phyloP scores from a whole-genome alignment of 64 coral and sea anemone species.

The Stichodactyla helianthus region DNA sequence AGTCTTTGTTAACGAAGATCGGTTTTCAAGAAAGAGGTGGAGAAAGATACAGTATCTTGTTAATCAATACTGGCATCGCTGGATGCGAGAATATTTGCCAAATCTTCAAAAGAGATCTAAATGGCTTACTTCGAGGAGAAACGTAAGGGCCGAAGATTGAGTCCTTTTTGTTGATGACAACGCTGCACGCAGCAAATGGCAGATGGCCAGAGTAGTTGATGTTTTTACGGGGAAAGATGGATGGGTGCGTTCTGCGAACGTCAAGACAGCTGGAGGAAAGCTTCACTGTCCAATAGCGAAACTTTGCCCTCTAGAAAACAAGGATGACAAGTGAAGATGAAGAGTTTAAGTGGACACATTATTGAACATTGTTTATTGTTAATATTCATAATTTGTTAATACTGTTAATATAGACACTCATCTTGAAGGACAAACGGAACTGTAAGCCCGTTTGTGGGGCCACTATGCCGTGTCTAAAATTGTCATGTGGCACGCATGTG shows the following conservation, averaged over 20 bases:
- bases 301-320: background rate
- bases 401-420: too few relatives aligned
- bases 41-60: conserved; percentile 15
- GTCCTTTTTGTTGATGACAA: background rate
- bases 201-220: background rate
- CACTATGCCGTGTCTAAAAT: too few relatives aligned
- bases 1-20: conserved; percentile 27
- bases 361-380: too few relatives aligned
- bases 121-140: conserved; percentile 22
- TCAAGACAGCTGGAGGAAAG: background rate
- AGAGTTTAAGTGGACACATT: too few relatives aligned
- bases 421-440: too few relatives aligned
- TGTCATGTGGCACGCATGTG: too few relatives aligned
- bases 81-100: conserved; percentile 23
- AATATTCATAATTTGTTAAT: too few relatives aligned
- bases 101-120: conserved; percentile 21
- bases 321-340: too few relatives aligned
- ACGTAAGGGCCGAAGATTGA: conserved; percentile 13
- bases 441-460: too few relatives aligned
- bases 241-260: conserved; percentile 20
- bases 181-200: background rate
- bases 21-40: conserved; percentile 11
- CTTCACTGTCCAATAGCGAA: background rate
- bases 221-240: conserved; percentile 14
- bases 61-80: conserved; percentile 34